Base-by-base conservation (phyloP, 2,113 vertebrate species). In the Sterna hirundo region DNA sequence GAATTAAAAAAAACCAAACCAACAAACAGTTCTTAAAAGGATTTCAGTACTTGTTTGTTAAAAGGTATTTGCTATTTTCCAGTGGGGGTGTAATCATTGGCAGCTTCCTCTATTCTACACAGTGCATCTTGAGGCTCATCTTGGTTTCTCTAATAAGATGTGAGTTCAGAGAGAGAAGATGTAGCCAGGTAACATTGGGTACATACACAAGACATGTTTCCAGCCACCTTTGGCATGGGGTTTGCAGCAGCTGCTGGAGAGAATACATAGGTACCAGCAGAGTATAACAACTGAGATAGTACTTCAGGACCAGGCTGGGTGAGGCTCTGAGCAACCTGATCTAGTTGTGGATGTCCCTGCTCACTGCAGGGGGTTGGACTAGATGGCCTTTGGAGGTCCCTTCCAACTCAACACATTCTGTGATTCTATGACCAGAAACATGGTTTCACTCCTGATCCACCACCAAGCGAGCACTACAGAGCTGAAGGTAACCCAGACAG, bases 141-240 rank as follows among this genome's bases (percentile, higher is more conserved):
- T 62, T 34, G 55, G 40, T 55, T 20, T 12, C 22, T 18, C 11
- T 2, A 38, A 38, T 6, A 34, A 57, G 20, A 25, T 0, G 7
- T 5, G 32, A 46, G 22, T 46, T 20, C 38, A 51, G 65, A 51
- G 15, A n/a, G 16, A 7, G 66, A 30, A 72, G 51, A n/a, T 1
- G 17, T 26, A 17, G 22, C 13, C n/a, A 15, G 32, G 36, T 38
- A 15, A n/a, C 17, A 3, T 2, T 22, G 42, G 15, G 34, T 22
- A 32, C 9, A 20, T 22, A 32, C 9, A 20, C 60, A 15, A 52
- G 52, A n/a, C 1, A 2, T 8, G 17, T 26, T 44, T 49, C 57
- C n/a, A 11, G 8, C 14, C 46, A 13, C 54, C 38, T 26, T n/a
- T 55, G 13, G 30, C 9, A 14, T 4, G 0, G 40, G 47, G 13